Evolutionary conservation across 2,113 vertebrate species (phyloP).

Genomic region (Campylorhamphus procurvoides): DNA sequence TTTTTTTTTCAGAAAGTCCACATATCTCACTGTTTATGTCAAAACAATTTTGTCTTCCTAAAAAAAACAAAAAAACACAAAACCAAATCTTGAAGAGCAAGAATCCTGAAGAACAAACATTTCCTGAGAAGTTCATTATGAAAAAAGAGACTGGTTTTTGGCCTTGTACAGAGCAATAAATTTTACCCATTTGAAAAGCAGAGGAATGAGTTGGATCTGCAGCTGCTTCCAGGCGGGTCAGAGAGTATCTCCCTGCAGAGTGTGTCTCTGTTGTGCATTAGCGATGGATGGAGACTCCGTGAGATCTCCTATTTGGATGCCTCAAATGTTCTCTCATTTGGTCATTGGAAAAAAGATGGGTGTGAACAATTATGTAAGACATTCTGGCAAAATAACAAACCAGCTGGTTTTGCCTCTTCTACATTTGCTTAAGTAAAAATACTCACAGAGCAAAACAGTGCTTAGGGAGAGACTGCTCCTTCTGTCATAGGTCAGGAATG

Average conservation of each 20-base stretch:
- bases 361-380: neutral
- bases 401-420: neutral
- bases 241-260: neutral
- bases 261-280: neutral
- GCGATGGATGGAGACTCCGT: neutral
- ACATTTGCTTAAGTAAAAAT: neutral
- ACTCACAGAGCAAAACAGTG: neutral
- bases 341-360: neutral
- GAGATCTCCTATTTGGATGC: neutral
- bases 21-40: neutral
- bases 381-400: neutral
- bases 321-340: neutral
- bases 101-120: neutral
- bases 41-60: neutral
- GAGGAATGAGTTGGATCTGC: neutral
- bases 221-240: rapidly evolving
- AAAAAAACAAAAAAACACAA: neutral
- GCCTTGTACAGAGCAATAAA: neutral
- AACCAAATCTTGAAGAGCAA: neutral
- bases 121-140: neutral
- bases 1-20: neutral
- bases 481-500: conserved; percentile 32
- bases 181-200: neutral
- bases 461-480: neutral
- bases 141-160: neutral